Base-by-base conservation (phyloP, 1,140 invertebrate genomes). In the Panagrolaimus sp. region DNA sequence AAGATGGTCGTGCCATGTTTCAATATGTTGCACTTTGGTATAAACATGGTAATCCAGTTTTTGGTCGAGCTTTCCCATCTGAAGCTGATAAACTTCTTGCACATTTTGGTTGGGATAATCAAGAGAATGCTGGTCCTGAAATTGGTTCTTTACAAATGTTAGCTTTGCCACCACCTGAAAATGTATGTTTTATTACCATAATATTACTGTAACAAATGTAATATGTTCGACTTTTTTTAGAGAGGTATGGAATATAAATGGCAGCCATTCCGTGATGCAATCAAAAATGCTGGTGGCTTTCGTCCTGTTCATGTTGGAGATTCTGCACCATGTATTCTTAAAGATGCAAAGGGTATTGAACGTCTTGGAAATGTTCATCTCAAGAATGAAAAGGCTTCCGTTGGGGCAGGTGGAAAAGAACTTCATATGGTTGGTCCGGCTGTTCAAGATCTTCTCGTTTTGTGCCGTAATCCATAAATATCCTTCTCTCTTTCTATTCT, bases 21-120 rank as follows among this genome's bases (percentile, higher is more conserved):
- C 72, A 73, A 52, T 71, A 73, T 55, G 69, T 73, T n/a, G 72
- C 72, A 14, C 69, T 73, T 4, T 73, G 72, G 72, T 73, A 73
- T 52, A 73, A 73, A 46, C 72, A 73, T 43, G 72, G 72, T 43
- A 68, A 73, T 15, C 72, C 72, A n/a, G 68, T 73, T 17, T 73
- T 73, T 28, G 72, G 72, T 8, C 67, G 72, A 28, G 63, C 68
- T 14, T 73, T 69, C 45, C 68, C 68, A 8, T 63, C 9, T 62
- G 17, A 46, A n/a, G 65, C 63, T 43, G 68, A 55, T 21, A 46
- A 55, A 17, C 32, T 70, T 1, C 26, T 32, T 9, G 72, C 72
- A 14, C 68, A 70, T 24, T 73, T 73, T 28, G 72, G 69, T 28
- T 45, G 58, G 63, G 69, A 73, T 62, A 70, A 70, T 43, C 71